Evolutionary conservation across 2,888 invertebrate genomes (phyloP).

Genomic region (Drosophila cognata): DNA sequence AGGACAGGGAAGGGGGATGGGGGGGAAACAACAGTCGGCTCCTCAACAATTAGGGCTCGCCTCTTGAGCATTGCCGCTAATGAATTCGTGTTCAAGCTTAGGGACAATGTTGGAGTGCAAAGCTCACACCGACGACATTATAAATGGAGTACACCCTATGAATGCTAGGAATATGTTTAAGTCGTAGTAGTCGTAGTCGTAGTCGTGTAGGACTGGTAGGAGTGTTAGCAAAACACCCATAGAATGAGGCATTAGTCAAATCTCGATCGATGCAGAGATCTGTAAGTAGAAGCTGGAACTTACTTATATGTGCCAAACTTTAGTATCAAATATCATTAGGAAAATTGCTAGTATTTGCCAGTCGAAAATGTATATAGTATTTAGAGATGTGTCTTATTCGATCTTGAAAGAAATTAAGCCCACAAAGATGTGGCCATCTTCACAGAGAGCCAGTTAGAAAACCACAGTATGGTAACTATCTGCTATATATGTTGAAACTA

Average conservation of each 20-base stretch:
- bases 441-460: background rate
- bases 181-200: too few relatives aligned
- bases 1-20: too few relatives aligned
- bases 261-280: too few relatives aligned
- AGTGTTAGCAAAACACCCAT: background rate
- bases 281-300: background rate
- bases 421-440: background rate
- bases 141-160: background rate
- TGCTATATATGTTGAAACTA: background rate
- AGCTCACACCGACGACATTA: background rate
- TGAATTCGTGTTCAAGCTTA: background rate
- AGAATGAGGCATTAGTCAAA: background rate
- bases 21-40: background rate
- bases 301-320: background rate
- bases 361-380: background rate
- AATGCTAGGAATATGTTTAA: too few relatives aligned
- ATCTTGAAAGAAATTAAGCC: background rate
- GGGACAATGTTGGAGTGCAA: background rate
- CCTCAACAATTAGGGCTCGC: background rate
- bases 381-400: background rate
- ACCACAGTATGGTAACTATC: background rate
- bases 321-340: background rate
- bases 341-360: background rate
- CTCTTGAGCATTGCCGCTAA: background rate
- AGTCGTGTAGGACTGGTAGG: too few relatives aligned